Conservation (phyloP, 2,888 invertebrate genomes). For the Agrochola litura region DNA sequence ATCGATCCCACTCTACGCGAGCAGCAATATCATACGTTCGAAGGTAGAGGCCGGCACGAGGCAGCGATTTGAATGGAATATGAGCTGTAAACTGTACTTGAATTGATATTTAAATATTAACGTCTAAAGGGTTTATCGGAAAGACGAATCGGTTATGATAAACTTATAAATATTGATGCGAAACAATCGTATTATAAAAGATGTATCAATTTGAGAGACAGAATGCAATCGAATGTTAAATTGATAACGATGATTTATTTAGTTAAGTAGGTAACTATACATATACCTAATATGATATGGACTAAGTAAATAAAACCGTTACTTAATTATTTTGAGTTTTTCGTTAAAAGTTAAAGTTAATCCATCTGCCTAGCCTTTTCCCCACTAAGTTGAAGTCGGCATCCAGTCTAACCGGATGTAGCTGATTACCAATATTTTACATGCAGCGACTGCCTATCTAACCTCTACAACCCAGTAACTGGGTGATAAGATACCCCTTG, state of each 20-base stretch:
- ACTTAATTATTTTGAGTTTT: neutral
- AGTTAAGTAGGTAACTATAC: neutral
- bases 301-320: neutral
- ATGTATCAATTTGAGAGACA: neutral
- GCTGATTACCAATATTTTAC: no score
- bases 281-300: no score
- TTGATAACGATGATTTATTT: neutral
- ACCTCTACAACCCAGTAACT: no score
- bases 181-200: neutral
- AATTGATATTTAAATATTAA: conserved; percentile 26
- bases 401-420: no score
- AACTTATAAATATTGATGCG: neutral
- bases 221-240: conserved; percentile 1
- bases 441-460: no score
- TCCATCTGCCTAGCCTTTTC: no score
- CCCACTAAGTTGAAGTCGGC: no score
- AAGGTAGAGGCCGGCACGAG: conserved; percentile 33
- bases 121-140: conserved; percentile 10
- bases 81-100: conserved; percentile 35
- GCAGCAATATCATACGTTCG: conserved; percentile 22
- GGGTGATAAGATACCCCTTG: no score
- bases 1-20: conserved; percentile 49
- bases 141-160: conserved; percentile 12
- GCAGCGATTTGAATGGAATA: conserved; percentile 48
- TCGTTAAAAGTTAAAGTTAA: no score